These are phyloP conservation scores for Steatornis caripensis DNA, from an alignment of 2,113 vertebrate genomes.

Conservation along the genomic window DNA sequence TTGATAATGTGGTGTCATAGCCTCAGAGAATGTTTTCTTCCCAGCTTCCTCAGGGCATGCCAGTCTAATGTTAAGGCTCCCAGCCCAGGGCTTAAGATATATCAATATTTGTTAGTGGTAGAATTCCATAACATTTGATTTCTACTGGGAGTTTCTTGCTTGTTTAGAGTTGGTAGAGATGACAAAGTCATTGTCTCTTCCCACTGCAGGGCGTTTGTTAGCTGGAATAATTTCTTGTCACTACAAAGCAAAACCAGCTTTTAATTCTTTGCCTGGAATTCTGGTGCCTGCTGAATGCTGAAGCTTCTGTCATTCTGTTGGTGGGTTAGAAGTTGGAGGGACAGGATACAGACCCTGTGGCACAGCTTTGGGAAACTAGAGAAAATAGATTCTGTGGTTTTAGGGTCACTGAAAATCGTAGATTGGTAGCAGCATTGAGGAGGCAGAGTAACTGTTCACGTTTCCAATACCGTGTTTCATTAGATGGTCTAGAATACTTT, in stretches of 20 bases:
- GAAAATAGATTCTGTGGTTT: not conserved
- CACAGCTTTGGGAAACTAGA: not conserved
- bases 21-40: not conserved
- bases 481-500: not conserved
- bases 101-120: not conserved
- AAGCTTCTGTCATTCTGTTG: not conserved
- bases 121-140: not conserved
- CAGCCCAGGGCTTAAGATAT: not conserved
- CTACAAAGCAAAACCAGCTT: slow-evolving; percentile 4
- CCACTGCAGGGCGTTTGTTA: not conserved
- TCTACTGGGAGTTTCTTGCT: not conserved
- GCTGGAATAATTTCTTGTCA: not conserved
- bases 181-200: not conserved
- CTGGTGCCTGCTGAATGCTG: not conserved
- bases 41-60: not conserved
- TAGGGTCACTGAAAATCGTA: not conserved
- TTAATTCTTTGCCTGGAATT: slow-evolving; percentile 7
- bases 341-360: not conserved
- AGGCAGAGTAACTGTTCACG: not conserved
- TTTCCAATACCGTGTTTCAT: not conserved
- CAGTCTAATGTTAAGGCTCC: not conserved
- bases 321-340: not conserved
- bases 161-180: not conserved
- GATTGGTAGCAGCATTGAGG: not conserved
- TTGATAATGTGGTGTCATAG: not conserved